These are phyloP conservation scores for Falco biarmicus DNA, from an alignment of 2,797 vertebrate species.

Conservation along the genomic window DNA sequence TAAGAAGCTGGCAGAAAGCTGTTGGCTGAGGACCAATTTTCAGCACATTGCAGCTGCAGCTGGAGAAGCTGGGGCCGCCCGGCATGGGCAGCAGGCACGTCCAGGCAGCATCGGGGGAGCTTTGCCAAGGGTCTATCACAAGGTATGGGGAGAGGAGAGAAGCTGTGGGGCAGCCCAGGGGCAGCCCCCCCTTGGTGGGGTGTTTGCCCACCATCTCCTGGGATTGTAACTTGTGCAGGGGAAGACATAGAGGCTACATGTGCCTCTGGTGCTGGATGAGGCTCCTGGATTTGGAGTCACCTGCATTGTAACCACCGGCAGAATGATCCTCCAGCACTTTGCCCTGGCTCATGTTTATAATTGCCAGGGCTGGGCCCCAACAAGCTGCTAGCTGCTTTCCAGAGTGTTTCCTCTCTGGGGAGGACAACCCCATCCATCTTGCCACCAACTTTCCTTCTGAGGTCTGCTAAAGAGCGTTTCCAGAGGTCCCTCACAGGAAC, in stretches of 20 bases:
- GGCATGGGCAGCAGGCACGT: accelerated
- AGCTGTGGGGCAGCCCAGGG: background rate
- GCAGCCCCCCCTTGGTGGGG: accelerated
- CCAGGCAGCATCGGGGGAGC: background rate
- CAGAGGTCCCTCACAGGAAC: background rate
- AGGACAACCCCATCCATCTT: background rate
- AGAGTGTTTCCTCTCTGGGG: background rate
- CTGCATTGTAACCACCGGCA: background rate
- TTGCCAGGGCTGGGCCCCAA: background rate
- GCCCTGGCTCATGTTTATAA: background rate
- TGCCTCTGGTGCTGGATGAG: background rate
- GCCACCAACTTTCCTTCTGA: background rate
- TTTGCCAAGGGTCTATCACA: background rate
- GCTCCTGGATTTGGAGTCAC: background rate
- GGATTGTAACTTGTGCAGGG: background rate
- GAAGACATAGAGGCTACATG: accelerated
- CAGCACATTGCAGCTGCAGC: background rate
- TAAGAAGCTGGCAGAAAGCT: background rate
- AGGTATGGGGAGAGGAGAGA: background rate
- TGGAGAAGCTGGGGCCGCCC: accelerated
- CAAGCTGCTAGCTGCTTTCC: background rate
- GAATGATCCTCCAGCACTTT: background rate
- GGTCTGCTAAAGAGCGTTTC: background rate
- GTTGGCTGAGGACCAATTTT: background rate
- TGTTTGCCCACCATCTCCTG: accelerated